Conservation (phyloP, 2,888 invertebrate species). For the Ochropacha duplaris region DNA sequence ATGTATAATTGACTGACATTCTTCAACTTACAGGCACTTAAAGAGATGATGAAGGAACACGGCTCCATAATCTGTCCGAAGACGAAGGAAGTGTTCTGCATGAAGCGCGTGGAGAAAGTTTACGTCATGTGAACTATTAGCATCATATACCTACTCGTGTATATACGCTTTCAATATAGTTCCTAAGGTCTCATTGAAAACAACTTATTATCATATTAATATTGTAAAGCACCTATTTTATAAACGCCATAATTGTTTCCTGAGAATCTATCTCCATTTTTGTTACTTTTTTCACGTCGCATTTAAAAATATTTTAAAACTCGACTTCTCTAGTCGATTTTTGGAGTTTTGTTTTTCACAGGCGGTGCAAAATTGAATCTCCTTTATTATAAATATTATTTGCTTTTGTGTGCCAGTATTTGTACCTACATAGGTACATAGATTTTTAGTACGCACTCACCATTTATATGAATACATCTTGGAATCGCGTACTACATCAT, state of each 20-base stretch:
- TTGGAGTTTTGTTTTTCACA: not conserved
- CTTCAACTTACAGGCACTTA: constrained; percentile 86
- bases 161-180: not conserved
- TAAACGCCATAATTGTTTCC: not conserved
- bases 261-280: not conserved
- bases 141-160: not conserved
- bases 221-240: not conserved
- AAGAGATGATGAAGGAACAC: constrained; percentile 96
- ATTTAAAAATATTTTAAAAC: not conserved
- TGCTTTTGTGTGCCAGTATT: not conserved
- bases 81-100: constrained; percentile 94
- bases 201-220: not conserved
- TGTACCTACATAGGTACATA: not conserved
- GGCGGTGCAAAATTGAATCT: not conserved
- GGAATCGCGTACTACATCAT: not conserved
- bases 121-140: constrained; percentile 91
- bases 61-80: constrained; percentile 96
- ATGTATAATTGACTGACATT: no score
- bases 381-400: not conserved
- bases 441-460: not conserved
- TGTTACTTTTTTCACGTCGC: not conserved
- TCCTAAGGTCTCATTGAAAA: not conserved
- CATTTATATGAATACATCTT: not conserved
- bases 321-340: no score
- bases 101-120: constrained; percentile 97